Base-by-base conservation (phyloP, 2,888 invertebrate species). In the Sepiola atlantica region DNA sequence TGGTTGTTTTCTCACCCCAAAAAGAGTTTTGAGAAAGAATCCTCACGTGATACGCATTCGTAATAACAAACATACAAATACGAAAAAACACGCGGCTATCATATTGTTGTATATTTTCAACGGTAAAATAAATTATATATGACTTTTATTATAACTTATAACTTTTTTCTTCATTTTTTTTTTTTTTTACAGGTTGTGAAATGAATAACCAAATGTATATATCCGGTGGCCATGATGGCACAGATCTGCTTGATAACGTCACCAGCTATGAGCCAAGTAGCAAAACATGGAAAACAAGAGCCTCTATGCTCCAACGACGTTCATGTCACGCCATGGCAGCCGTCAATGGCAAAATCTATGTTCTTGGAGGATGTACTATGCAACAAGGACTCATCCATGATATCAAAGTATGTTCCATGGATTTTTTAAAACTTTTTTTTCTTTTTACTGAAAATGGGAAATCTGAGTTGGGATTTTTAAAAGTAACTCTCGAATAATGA, bases 301-400 rank as follows among this genome's bases (percentile, higher is more conserved):
- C 95, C 12, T 93, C 95, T 20, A 94, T 96, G 94, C 91, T 95
- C 28, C 94, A 94, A 35, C 94, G 94, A 21, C 94, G 96, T 32
- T 96, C 96, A 93, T 96, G 95, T 91, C 96, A 96, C 94, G 94
- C 95, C 18, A 96, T 96, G 96, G 95, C 95, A 10, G 94, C 94
- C 6, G 93, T 95, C 55, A 93, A 92, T 35, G 95, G 94, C 90
- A 94, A 94, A 55, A 93, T 96, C 21, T 94, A 94, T 55, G 96
- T 96, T n/a, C 94, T 95, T 61, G 96, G 96, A 93, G 96, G 96
- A 4, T 95, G 95, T 94, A 91, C 90, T n/a, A 92, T 93, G 54
- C 90, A 93, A 35, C 55, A 91, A 90, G 94, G 95, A 14, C 90
- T 92, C 14, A 92, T 92, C 20, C 92, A 92, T n/a, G 92, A 92